A percentile compares a stretch with the other conserved stretches of the same genome.
These are phyloP conservation scores for Metridium senile DNA, from an alignment of 92 coral and sea anemone genomes.

Conservation along the genomic window DNA sequence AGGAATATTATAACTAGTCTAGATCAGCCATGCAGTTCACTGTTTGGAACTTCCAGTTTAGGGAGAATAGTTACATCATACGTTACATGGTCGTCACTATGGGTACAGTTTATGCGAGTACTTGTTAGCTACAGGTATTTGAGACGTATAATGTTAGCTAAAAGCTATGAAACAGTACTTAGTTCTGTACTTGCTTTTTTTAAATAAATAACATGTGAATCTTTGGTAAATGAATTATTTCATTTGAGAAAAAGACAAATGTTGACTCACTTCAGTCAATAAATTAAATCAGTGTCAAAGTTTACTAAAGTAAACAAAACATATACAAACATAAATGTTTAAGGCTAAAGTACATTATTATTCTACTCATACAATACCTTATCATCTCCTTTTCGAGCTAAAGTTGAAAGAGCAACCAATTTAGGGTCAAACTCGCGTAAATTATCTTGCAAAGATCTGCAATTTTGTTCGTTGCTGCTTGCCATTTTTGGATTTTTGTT, in stretches of 20 bases:
- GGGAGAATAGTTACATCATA: no score
- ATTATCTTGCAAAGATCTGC: constrained; percentile 41
- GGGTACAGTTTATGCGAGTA: not conserved
- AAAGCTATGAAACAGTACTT: no score
- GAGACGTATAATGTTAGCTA: no score
- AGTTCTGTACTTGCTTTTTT: no score
- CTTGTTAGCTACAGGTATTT: no score
- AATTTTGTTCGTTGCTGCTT: constrained; percentile 38
- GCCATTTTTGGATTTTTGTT: constrained; percentile 50
- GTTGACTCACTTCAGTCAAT: not conserved
- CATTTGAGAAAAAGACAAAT: not conserved
- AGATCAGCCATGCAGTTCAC: no score
- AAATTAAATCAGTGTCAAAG: not conserved
- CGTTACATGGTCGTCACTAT: no score
- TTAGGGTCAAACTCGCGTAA: constrained; percentile 61
- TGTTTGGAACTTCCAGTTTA: no score
- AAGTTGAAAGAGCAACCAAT: constrained; percentile 74
- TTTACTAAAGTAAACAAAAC: not conserved
- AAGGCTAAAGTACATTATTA: not conserved
- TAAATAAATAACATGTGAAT: not conserved
- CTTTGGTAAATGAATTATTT: not conserved
- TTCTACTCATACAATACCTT: constrained; percentile 42
- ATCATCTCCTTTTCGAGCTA: constrained; percentile 94
- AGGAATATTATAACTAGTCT: no score
- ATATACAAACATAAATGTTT: not conserved